Conservation (phyloP, 2,888 invertebrate species). For the Drosophila diplacantha region DNA sequence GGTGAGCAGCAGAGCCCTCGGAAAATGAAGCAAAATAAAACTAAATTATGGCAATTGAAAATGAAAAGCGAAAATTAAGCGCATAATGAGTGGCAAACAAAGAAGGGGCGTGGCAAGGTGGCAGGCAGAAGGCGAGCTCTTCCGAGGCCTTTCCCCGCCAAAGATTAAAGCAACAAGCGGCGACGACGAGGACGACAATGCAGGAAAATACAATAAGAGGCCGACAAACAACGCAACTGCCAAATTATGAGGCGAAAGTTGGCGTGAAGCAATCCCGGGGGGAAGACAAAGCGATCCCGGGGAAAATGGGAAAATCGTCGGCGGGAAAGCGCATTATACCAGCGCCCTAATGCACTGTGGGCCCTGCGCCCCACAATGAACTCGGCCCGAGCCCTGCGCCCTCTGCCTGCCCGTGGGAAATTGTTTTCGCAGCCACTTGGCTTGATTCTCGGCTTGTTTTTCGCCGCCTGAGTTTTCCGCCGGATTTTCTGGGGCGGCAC, state of each 20-base stretch:
- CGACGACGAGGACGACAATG: constrained; percentile 46
- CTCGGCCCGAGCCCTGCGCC: neutral
- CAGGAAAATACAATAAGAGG: constrained; percentile 62
- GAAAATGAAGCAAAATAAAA: constrained; percentile 71
- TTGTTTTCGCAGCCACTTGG: constrained; percentile 25
- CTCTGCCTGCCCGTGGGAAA: constrained; percentile 6
- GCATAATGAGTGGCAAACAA: constrained; percentile 60
- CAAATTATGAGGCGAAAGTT: constrained; percentile 44
- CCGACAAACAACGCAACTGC: constrained; percentile 45
- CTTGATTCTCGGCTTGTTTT: constrained; percentile 10
- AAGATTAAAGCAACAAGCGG: constrained; percentile 67
- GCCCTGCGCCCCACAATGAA: constrained; percentile 23
- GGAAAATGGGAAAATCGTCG: constrained; percentile 13
- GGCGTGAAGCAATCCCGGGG: constrained; percentile 41
- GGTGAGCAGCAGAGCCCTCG: constrained; percentile 7
- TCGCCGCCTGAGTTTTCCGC: neutral
- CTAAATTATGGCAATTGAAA: constrained; percentile 75
- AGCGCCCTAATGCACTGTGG: constrained; percentile 38
- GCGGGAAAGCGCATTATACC: constrained; percentile 34
- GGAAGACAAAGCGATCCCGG: constrained; percentile 19
- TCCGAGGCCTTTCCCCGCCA: neutral
- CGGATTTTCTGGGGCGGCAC: neutral
- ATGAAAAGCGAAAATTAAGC: constrained; percentile 74
- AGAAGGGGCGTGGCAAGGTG: neutral
- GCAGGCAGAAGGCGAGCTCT: neutral